Evolutionary conservation across 2,888 invertebrate genomes (phyloP).

Genomic region (Amblyjoppa proteus): DNA sequence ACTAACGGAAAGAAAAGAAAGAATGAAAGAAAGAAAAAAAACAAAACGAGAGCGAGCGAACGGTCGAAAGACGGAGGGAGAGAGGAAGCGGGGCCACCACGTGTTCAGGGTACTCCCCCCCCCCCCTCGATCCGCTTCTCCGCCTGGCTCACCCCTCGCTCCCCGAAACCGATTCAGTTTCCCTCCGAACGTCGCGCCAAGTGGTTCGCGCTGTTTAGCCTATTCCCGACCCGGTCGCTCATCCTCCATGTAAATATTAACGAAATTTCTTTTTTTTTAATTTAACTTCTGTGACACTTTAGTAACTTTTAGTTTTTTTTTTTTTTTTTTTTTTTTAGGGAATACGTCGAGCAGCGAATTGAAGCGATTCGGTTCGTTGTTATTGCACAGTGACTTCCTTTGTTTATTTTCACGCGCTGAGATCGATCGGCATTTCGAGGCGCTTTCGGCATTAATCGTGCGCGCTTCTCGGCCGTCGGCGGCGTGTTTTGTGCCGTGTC

Average conservation of each 20-base stretch:
- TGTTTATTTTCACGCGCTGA: background rate
- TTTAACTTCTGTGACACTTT: background rate
- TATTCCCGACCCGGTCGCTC: background rate
- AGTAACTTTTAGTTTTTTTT: background rate
- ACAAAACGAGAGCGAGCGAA: conserved; percentile 3
- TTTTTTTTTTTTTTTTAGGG: background rate
- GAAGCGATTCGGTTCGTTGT: background rate
- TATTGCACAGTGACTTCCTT: background rate
- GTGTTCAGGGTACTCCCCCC: conserved; percentile 66
- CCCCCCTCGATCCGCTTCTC: conserved; percentile 58
- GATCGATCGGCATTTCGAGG: background rate
- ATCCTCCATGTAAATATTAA: background rate
- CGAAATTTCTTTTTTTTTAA: background rate
- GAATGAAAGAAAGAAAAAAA: conserved; percentile 9
- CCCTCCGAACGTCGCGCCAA: conserved; percentile 64
- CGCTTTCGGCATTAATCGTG: conserved; percentile 15
- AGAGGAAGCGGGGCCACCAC: conserved; percentile 60
- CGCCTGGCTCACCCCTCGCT: conserved; percentile 58
- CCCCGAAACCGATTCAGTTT: conserved; percentile 70
- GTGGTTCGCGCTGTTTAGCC: conserved; percentile 49
- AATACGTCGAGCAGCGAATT: background rate
- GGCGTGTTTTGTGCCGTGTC: conserved; percentile 26
- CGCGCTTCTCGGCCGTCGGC: background rate
- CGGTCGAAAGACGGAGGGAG: conserved; percentile 23
- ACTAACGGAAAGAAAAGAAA: conserved; percentile 32